phyloP scores from a whole-genome alignment of 2,888 invertebrate genomes.

The Troides helena region DNA sequence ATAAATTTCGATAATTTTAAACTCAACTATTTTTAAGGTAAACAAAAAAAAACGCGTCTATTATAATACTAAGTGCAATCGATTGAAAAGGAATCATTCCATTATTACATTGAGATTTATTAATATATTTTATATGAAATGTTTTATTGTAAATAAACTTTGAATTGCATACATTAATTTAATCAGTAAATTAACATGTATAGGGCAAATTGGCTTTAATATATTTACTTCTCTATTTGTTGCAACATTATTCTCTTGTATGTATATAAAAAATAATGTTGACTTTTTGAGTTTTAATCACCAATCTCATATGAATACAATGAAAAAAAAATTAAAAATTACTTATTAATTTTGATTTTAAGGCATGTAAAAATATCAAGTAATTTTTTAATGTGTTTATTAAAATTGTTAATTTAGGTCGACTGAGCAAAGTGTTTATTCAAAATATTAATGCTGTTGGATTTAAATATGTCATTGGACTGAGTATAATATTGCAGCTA shows the following conservation, averaged over 20 bases:
- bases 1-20: background rate
- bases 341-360: too few relatives aligned
- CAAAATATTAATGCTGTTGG: too few relatives aligned
- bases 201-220: slow-evolving; percentile 20
- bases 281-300: too few relatives aligned
- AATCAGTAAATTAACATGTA: background rate
- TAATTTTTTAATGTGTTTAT: too few relatives aligned
- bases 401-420: too few relatives aligned
- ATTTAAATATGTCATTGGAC: too few relatives aligned
- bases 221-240: background rate
- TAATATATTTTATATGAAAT: slow-evolving; percentile 25
- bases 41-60: slow-evolving; percentile 5
- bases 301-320: too few relatives aligned
- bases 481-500: too few relatives aligned
- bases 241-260: background rate
- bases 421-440: too few relatives aligned
- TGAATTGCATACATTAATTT: slow-evolving; percentile 6
- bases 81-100: slow-evolving; percentile 26
- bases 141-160: slow-evolving; percentile 25
- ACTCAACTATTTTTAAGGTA: slow-evolving; percentile 28
- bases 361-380: too few relatives aligned
- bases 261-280: background rate
- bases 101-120: slow-evolving; percentile 24
- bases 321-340: too few relatives aligned
- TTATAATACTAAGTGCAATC: slow-evolving; percentile 26